These are phyloP conservation scores for Ariopsis seemanni DNA, from an alignment of 2,113 vertebrate genomes.

Conservation along the genomic window DNA sequence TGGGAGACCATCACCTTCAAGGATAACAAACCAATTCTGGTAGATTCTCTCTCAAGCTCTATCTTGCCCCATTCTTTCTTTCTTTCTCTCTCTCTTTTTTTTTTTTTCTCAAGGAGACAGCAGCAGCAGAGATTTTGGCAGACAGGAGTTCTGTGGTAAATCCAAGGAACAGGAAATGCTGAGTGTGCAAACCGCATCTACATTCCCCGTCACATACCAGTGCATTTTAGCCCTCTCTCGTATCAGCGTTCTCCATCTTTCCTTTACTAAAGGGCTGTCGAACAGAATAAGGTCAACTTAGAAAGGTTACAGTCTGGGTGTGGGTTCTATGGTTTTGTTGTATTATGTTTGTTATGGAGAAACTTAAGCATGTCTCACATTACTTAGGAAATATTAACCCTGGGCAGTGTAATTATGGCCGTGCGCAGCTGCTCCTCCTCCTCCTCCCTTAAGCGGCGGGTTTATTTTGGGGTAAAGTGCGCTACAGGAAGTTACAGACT, in stretches of 20 bases:
- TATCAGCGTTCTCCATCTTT: background rate
- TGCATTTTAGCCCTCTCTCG: background rate
- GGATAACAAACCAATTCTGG: constrained; percentile 76
- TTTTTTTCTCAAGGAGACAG: constrained; percentile 8
- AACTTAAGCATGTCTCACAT: background rate
- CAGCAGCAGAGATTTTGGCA: constrained; percentile 23
- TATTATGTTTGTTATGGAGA: background rate
- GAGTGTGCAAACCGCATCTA: constrained; percentile 7
- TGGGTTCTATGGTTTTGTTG: background rate
- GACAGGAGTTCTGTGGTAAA: constrained; percentile 29
- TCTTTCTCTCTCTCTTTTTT: background rate
- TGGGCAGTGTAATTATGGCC: constrained; percentile 40
- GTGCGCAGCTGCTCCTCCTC: background rate
- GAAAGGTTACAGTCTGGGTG: background rate
- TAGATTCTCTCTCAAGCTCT: constrained; percentile 44
- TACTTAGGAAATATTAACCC: constrained; percentile 20
- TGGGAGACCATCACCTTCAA: constrained; percentile 72
- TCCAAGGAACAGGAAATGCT: constrained; percentile 44
- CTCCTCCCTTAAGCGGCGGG: background rate
- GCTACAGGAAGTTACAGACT: background rate
- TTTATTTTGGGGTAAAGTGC: background rate
- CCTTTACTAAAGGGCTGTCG: background rate
- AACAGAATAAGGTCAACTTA: background rate
- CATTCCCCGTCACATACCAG: constrained; percentile 6
- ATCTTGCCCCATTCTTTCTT: background rate